Conservation (phyloP, 1,140 invertebrate genomes). For the Dryas iulia region DNA sequence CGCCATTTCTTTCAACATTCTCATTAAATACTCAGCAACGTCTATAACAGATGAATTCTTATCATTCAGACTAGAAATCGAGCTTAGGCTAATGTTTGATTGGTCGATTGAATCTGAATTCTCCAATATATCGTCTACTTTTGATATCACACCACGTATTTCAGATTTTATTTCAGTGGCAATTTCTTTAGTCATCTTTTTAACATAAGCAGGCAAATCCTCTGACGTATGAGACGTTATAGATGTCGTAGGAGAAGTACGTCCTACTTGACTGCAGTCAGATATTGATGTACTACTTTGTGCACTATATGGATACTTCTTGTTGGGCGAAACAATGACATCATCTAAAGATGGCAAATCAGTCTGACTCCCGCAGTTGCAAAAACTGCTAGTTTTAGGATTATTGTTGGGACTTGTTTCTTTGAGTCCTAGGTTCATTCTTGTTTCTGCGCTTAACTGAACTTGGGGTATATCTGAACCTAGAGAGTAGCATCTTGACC, state of each 20-base stretch:
- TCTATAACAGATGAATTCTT: constrained; percentile 86
- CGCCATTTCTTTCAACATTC: constrained; percentile 88
- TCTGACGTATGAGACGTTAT: constrained; percentile 82
- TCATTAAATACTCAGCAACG: constrained; percentile 88
- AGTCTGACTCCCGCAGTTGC: constrained; percentile 87
- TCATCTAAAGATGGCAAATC: constrained; percentile 84
- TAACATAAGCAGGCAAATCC: constrained; percentile 86
- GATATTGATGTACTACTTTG: constrained; percentile 72
- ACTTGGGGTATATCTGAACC: constrained; percentile 81
- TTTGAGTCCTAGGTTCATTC: constrained; percentile 82
- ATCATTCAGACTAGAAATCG: constrained; percentile 71
- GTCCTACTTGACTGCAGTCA: constrained; percentile 81
- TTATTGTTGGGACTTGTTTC: constrained; percentile 67
- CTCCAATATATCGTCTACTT: constrained; percentile 88
- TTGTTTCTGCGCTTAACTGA: constrained; percentile 82
- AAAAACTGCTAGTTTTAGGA: constrained; percentile 75
- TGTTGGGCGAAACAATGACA: constrained; percentile 78
- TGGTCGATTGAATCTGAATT: constrained; percentile 81
- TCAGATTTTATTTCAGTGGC: constrained; percentile 91
- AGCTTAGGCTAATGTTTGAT: constrained; percentile 70
- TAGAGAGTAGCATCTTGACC: constrained; percentile 82
- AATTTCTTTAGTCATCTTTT: constrained; percentile 88
- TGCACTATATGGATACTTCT: constrained; percentile 74
- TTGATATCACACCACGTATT: constrained; percentile 88
- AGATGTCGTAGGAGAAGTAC: constrained; percentile 82